Percentiles rank a stretch among this genome's conserved stretches.
These are phyloP conservation scores for Aphyosemion australe DNA, from an alignment of 2,113 vertebrate species.

Conservation along the genomic window DNA sequence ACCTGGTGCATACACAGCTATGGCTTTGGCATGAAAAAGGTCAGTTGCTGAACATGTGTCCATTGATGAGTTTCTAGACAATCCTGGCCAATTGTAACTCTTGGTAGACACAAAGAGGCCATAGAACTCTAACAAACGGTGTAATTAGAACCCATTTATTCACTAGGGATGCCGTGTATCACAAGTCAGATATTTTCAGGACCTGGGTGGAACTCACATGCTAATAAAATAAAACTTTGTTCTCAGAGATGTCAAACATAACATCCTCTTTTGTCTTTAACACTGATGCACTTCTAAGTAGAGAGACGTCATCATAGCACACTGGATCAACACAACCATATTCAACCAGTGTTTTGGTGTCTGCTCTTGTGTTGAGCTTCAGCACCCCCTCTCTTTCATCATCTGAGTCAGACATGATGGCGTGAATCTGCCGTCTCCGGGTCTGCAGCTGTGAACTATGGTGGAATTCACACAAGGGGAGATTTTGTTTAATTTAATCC, in stretches of 20 bases:
- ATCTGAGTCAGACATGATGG: too few species aligned
- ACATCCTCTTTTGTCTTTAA: slow-evolving; percentile 41
- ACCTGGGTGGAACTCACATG: slow-evolving; percentile 53
- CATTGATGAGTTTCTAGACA: too few species aligned
- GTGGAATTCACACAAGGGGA: too few species aligned
- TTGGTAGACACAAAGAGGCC: neutral
- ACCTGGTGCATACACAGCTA: too few species aligned
- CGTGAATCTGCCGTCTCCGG: too few species aligned
- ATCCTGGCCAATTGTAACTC: too few species aligned
- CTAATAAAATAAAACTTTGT: too few species aligned
- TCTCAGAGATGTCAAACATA: slow-evolving; percentile 39
- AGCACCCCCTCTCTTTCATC: slow-evolving; percentile 12
- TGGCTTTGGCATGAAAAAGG: too few species aligned
- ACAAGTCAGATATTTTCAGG: slow-evolving; percentile 66
- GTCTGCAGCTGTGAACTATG: too few species aligned
- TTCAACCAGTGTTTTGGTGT: slow-evolving; percentile 14
- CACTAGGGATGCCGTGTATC: slow-evolving; percentile 51
- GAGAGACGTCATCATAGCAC: slow-evolving; percentile 45
- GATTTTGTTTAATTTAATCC: too few species aligned
- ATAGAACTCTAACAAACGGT: slow-evolving; percentile 54
- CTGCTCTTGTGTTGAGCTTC: slow-evolving; percentile 31
- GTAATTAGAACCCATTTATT: slow-evolving; percentile 54
- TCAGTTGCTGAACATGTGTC: too few species aligned
- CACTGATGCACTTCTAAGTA: slow-evolving; percentile 42
- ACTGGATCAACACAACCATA: too few species aligned